Base-by-base conservation (phyloP, 2,888 invertebrate species). In the Helobdella robusta region DNA sequence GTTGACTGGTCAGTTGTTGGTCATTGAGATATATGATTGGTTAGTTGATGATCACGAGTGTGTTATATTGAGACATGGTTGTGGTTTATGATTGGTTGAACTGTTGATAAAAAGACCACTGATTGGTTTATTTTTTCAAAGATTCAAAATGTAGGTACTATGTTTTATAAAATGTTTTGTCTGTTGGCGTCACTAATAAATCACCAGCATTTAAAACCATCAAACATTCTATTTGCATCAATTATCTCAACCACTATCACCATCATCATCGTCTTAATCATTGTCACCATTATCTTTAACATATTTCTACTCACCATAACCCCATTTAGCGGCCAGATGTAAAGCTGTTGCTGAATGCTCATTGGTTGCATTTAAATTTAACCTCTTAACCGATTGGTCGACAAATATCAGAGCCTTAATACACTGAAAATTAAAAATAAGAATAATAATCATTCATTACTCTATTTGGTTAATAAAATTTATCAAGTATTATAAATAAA, bases 281-380 rank as follows among this genome's bases (percentile, higher is more conserved):
- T 25, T 25, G 25, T n/a, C 50, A 20, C 20, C 50, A 6, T 20
- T 50, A n/a, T 11, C n/a, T n/a, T 25, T 40, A n/a, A 8, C 44
- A 40, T 40, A 8, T 40, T n/a, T n/a, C 54, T 23, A 67, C 66
- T 63, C 61, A 70, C 70, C 59, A 40, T 68, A 74, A 54, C 78
- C 78, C 78, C 78, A 79, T 69, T 74, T 78, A 32, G 78, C 75
- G 50, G 79, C 78, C 56, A 78, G 66, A 70, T 79, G 79, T 8
- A 79, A 70, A 0, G 79, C 72, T 2, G 78, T 78, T 65, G 79
- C 76, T 18, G 77, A 76, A 61, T 74, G 71, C 46, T 76, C 76
- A 73, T 78, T 78, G 34, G 70, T 66, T 0, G 73, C 71, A 70
- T 77, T 75, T 23, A 78, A 69, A 64, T 77, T 68, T 18, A 78